Conservation (phyloP, 2,888 invertebrate species). For the Trachelus iudaicus region DNA sequence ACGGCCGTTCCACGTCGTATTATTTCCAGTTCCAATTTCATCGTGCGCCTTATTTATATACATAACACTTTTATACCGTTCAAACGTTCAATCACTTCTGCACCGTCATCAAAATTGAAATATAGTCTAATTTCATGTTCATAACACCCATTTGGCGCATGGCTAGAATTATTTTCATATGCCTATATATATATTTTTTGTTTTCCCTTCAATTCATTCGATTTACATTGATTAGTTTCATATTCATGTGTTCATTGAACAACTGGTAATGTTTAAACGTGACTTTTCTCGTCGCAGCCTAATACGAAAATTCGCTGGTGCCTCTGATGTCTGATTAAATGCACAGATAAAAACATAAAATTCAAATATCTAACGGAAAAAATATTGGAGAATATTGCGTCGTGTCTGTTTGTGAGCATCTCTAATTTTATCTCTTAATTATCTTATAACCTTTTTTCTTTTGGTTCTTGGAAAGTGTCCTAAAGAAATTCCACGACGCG, state of each 20-base stretch:
- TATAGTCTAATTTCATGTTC: conserved; percentile 43
- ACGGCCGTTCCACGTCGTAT: not conserved
- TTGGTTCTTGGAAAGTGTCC: not conserved
- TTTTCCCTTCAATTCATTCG: conserved; percentile 32
- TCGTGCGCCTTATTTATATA: conserved; percentile 43
- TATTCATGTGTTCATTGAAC: conserved; percentile 20
- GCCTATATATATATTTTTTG: conserved; percentile 35
- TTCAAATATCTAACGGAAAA: not conserved
- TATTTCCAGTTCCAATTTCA: conserved; percentile 41
- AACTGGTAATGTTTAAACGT: conserved; percentile 26
- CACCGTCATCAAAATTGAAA: conserved; percentile 36
- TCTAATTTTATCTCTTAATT: not conserved
- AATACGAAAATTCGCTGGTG: conserved; percentile 4
- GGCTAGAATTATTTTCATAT: conserved; percentile 25
- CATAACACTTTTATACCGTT: conserved; percentile 37
- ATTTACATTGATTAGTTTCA: conserved; percentile 40
- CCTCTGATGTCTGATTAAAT: not conserved
- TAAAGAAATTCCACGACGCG: not conserved
- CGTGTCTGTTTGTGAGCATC: not conserved
- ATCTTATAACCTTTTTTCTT: not conserved
- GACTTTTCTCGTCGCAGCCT: conserved; percentile 16
- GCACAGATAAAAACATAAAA: not conserved
- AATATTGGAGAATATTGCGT: not conserved
- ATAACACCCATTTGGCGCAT: conserved; percentile 16
- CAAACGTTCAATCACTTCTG: conserved; percentile 5